A percentile compares a stretch with the other conserved stretches of the same genome.
Conservation (phyloP, 1,140 invertebrate genomes). For the Drosophila sechellia region DNA sequence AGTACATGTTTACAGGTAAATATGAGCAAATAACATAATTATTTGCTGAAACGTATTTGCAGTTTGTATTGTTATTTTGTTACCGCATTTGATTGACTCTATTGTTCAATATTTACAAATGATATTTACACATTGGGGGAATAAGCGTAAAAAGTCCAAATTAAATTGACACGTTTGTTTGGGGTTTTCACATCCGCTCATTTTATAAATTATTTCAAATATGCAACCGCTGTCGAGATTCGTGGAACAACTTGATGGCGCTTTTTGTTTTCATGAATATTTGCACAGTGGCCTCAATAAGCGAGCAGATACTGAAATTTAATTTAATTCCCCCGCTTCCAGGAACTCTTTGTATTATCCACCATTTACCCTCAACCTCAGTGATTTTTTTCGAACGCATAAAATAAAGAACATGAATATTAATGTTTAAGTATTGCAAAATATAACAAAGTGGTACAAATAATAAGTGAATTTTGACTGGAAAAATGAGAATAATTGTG, state of each 20-base stretch:
- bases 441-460: too few relatives aligned
- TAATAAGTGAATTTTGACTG: background rate
- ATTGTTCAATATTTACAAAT: background rate
- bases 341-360: background rate
- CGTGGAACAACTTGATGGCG: background rate
- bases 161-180: background rate
- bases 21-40: background rate
- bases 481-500: constrained; percentile 1
- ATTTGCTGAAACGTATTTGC: background rate
- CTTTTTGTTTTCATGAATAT: background rate
- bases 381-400: too few relatives aligned
- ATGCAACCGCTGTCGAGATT: too few relatives aligned
- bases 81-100: background rate
- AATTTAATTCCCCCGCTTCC: background rate
- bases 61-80: background rate
- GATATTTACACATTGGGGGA: background rate
- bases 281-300: background rate
- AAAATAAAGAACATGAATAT: too few relatives aligned
- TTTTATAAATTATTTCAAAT: background rate
- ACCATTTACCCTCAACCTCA: too few relatives aligned
- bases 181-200: background rate
- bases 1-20: background rate
- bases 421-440: background rate
- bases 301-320: background rate
- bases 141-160: background rate